phyloP scores from a whole-genome alignment of 2,888 invertebrate species.

The Diloba caeruleocephala region DNA sequence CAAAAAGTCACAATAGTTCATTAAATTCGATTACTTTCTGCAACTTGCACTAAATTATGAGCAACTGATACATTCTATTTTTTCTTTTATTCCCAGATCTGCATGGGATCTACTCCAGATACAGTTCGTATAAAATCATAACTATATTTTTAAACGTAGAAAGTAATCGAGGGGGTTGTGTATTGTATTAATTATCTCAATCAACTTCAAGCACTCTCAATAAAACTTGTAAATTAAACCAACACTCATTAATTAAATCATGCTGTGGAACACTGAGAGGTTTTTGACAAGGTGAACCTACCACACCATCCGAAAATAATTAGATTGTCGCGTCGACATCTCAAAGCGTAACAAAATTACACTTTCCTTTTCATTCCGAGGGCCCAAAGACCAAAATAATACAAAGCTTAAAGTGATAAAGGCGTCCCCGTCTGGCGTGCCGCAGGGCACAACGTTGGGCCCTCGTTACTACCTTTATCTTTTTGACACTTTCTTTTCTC shows the following conservation, averaged over 20 bases:
- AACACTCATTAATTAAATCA: conserved; percentile 69
- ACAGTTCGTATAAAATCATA: conserved; percentile 53
- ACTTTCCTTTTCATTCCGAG: conserved; percentile 83
- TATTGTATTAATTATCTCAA: conserved; percentile 15
- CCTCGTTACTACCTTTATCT: conserved; percentile 81
- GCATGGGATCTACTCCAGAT: conserved; percentile 54
- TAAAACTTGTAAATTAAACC: conserved; percentile 53
- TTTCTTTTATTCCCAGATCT: conserved; percentile 57
- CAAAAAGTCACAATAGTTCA: too few species aligned
- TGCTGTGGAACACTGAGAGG: conserved; percentile 70
- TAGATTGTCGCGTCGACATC: conserved; percentile 87
- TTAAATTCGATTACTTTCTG: conserved; percentile 6
- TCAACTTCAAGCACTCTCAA: conserved; percentile 35
- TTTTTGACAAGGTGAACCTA: conserved; percentile 84
- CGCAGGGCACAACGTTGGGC: conserved; percentile 76
- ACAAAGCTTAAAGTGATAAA: conserved; percentile 86
- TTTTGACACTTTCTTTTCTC: conserved; percentile 80
- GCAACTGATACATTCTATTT: conserved; percentile 47
- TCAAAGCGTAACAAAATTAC: conserved; percentile 88
- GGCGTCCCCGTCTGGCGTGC: conserved; percentile 73
- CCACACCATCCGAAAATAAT: conserved; percentile 80
- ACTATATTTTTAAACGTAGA: conserved; percentile 21
- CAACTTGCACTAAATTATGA: conserved; percentile 24
- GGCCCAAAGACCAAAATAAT: conserved; percentile 84
- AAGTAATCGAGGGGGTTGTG: conserved; percentile 9